These are phyloP conservation scores for Marisa cornuarietis DNA, from an alignment of 1,140 invertebrate species.

Conservation along the genomic window DNA sequence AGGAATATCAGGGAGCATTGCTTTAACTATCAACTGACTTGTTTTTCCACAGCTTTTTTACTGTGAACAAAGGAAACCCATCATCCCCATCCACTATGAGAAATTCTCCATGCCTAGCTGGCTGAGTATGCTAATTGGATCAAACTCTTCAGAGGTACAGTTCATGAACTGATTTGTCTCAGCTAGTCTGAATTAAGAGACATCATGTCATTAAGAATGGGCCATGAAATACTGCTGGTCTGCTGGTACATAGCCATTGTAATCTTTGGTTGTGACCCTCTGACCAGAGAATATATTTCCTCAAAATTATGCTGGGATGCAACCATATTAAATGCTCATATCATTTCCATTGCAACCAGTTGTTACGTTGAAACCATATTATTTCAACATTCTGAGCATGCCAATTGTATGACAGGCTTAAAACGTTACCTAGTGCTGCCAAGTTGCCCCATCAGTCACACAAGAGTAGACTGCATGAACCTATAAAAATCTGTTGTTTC, in stretches of 20 bases:
- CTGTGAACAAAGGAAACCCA: slow-evolving; percentile 65
- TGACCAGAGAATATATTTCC: background rate
- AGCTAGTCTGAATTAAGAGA: background rate
- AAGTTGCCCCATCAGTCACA: too few relatives aligned
- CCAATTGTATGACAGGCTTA: too few relatives aligned
- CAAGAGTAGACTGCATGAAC: too few relatives aligned
- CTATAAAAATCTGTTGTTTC: too few relatives aligned
- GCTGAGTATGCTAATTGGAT: slow-evolving; percentile 58
- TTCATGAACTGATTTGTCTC: background rate
- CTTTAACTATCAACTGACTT: background rate
- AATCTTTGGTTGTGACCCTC: background rate
- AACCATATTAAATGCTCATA: too few relatives aligned
- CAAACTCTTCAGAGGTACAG: slow-evolving; percentile 44
- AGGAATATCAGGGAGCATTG: background rate
- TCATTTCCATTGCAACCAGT: too few relatives aligned
- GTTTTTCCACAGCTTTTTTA: slow-evolving; percentile 60
- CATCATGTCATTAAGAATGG: background rate
- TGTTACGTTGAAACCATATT: too few relatives aligned
- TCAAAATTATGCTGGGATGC: too few relatives aligned
- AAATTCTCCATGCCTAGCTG: slow-evolving; percentile 56
- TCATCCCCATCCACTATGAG: slow-evolving; percentile 61
- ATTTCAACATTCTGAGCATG: too few relatives aligned
- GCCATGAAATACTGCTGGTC: background rate
- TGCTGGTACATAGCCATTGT: background rate
- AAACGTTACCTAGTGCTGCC: too few relatives aligned